Evolutionary conservation across 2,113 vertebrate species (phyloP).

Genomic region (Dromas ardeola): DNA sequence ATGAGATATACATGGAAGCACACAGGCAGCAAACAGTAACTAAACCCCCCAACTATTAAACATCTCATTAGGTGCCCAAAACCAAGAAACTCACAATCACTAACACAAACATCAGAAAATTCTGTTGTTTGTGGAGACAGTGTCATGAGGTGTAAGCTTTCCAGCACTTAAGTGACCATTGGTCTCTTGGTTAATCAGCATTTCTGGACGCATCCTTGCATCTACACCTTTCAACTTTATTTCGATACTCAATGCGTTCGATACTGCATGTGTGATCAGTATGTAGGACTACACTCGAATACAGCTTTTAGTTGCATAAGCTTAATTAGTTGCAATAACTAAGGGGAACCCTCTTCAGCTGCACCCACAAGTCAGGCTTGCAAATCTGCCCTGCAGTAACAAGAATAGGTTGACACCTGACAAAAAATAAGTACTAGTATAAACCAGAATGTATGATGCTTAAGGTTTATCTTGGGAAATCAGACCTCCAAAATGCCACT

Average conservation of each 20-base stretch:
- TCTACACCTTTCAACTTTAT: background rate
- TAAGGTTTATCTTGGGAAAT: background rate
- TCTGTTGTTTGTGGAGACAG: background rate
- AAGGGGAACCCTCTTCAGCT: background rate
- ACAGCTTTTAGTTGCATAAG: background rate
- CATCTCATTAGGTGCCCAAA: background rate
- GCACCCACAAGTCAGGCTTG: background rate
- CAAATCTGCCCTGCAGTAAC: background rate
- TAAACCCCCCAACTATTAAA: background rate
- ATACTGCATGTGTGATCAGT: background rate
- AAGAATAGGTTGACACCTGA: background rate
- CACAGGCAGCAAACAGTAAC: background rate
- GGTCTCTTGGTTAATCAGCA: background rate
- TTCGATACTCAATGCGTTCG: background rate
- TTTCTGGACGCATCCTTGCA: background rate
- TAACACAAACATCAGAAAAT: background rate
- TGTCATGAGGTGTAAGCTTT: background rate
- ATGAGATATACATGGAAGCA: background rate
- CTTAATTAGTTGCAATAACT: background rate
- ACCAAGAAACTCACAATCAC: background rate
- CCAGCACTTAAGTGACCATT: background rate
- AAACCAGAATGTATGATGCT: background rate
- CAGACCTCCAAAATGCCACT: background rate
- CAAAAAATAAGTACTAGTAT: background rate
- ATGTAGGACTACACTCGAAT: background rate